phyloP scores from a whole-genome alignment of 2,113 vertebrate genomes.

The Tringa solitaria region DNA sequence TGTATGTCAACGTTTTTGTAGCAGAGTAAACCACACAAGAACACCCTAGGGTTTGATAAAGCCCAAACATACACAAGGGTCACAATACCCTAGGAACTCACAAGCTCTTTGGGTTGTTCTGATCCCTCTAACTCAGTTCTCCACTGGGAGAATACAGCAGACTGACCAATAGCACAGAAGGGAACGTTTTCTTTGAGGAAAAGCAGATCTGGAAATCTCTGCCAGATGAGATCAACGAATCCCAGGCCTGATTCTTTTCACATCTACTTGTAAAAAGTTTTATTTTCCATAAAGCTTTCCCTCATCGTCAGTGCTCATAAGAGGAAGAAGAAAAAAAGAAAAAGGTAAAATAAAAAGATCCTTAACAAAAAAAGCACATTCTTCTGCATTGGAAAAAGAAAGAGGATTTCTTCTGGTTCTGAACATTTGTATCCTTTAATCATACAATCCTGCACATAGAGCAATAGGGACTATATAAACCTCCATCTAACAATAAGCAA shows the following conservation, averaged over 20 bases:
- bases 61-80: not conserved
- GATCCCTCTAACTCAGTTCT: not conserved
- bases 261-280: not conserved
- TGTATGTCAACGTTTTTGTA: accelerated
- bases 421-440: not conserved
- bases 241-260: not conserved
- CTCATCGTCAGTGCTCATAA: not conserved
- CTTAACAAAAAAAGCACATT: not conserved
- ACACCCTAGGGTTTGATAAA: not conserved
- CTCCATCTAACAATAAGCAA: not conserved
- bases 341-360: not conserved
- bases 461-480: not conserved
- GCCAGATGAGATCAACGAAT: not conserved
- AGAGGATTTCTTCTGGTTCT: not conserved
- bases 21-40: not conserved
- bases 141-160: not conserved
- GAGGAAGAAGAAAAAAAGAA: not conserved
- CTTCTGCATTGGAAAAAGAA: not conserved
- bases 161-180: not conserved
- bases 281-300: not conserved
- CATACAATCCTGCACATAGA: not conserved
- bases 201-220: not conserved
- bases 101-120: not conserved
- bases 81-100: not conserved
- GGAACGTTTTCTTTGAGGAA: not conserved